Base-by-base conservation (phyloP, 2,888 invertebrate species). In the Chydorus sphaericus region DNA sequence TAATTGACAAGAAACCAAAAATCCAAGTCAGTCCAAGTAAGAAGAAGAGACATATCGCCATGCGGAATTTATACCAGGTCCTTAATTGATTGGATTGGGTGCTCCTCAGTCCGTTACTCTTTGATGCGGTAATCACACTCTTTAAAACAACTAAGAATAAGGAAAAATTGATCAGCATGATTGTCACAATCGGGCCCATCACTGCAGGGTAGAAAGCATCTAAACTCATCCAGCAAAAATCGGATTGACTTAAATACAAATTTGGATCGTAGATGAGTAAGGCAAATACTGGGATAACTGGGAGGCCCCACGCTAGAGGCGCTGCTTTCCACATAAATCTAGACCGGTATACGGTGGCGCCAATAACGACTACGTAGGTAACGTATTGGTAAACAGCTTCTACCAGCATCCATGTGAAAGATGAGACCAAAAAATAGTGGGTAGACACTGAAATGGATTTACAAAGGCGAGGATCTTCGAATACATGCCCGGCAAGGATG, bases 321-420 rank as follows among this genome's bases (percentile, higher is more conserved):
- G 65, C 63, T 1, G 69, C 67, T 60, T 71, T 71, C 57, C 67
- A 60, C 28, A 68, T 66, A 61, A 70, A 71, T n/a, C 65, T 58
- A 2, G 68, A 65, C 33, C 70, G 66, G 60, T 70, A 69, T 3
- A 58, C 60, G 11, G 69, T 74, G 16, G 76, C 73, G 4, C 80
- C 81, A 51, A 82, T 70, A 1, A 82, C 79, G 58, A 77, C 75
- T 1, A 83, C 83, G 62, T 81, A 82, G 51, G 80, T 73, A 56
- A 81, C 74, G 65, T 81, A 83, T 66, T 82, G 82, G 56, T 82
- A 68, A 51, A 78, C 69, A 2, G 80, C 82, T 56, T 82, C 79
- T 56, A 83, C 78, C 23, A 82, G 67, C 82, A 83, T 83, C 83
- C 83, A 83, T 63, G 76, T 75, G 63, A 83, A 83, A 59, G 80